Evolutionary conservation across 2,888 invertebrate species (phyloP).

Genomic region (Pammene fasciana): DNA sequence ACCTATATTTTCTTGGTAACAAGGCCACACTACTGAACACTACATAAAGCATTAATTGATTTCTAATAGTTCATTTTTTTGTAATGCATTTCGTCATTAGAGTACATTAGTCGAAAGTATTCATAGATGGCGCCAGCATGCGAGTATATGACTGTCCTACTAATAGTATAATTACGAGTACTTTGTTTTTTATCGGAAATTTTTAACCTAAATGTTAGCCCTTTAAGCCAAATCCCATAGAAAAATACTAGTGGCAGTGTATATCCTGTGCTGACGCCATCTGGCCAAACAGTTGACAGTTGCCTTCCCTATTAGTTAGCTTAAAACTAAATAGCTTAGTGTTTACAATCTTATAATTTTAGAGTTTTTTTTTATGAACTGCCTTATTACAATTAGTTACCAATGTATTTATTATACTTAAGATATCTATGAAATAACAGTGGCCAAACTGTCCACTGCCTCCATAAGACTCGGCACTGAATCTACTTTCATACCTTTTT

Average conservation of each 20-base stretch:
- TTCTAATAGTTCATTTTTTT: slow-evolving; percentile 4
- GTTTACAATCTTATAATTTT: not conserved
- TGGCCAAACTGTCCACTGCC: slow-evolving; percentile 84
- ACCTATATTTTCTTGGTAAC: slow-evolving; percentile 16
- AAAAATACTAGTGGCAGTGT: too few relatives aligned
- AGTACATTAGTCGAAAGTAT: too few relatives aligned
- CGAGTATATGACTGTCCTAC: too few relatives aligned
- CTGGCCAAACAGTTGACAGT: too few relatives aligned
- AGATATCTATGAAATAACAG: slow-evolving; percentile 48
- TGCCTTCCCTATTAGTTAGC: too few relatives aligned
- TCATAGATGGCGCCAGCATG: too few relatives aligned
- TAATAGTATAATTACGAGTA: too few relatives aligned
- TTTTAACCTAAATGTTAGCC: too few relatives aligned
- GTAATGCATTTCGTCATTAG: not conserved
- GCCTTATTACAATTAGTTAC: not conserved
- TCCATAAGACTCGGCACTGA: slow-evolving; percentile 85
- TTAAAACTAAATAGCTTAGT: slow-evolving; percentile 1
- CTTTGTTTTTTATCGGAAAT: too few relatives aligned
- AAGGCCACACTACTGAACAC: slow-evolving; percentile 31
- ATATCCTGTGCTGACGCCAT: too few relatives aligned
- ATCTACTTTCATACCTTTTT: slow-evolving; percentile 86
- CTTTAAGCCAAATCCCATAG: too few relatives aligned
- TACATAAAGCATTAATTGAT: slow-evolving; percentile 39
- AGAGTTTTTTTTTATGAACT: not conserved
- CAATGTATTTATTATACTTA: not conserved